Evolutionary conservation across 2,888 invertebrate species (phyloP).

Genomic region (Ornithoptera priamus): DNA sequence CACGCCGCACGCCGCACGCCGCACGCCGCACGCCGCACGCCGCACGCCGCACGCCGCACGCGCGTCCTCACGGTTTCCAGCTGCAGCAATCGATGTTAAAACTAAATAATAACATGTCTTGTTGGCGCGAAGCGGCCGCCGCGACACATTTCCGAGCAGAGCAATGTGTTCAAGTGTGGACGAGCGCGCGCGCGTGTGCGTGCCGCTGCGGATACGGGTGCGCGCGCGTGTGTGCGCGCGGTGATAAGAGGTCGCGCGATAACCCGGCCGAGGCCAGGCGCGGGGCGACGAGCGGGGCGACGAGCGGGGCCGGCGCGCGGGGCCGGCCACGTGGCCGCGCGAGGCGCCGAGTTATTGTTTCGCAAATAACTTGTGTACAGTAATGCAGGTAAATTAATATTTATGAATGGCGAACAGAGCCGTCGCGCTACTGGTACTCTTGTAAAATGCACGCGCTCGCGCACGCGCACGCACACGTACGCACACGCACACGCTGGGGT

Average conservation of each 20-base stretch:
- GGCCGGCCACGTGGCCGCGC: slow-evolving; percentile 18
- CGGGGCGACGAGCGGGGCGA: slow-evolving; percentile 16
- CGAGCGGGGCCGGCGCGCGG: slow-evolving; percentile 5
- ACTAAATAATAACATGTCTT: slow-evolving; percentile 11
- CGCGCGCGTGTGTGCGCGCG: slow-evolving; percentile 34
- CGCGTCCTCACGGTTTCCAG: neutral
- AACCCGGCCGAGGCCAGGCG: slow-evolving; percentile 39
- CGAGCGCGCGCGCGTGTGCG: slow-evolving; percentile 24
- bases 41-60: neutral
- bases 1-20: neutral
- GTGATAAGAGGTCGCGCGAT: slow-evolving; percentile 44
- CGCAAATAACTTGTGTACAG: slow-evolving; percentile 8
- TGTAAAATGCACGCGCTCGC: neutral
- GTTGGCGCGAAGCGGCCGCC: slow-evolving; percentile 44
- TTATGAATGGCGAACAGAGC: slow-evolving; percentile 1
- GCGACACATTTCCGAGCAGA: slow-evolving; percentile 48
- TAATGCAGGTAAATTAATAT: slow-evolving; percentile 15
- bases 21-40: neutral
- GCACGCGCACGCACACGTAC: neutral
- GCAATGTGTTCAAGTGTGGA: slow-evolving; percentile 7
- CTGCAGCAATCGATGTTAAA: neutral
- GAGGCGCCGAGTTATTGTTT: slow-evolving; percentile 14
- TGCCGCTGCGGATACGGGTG: slow-evolving; percentile 25
- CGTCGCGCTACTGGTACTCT: neutral
- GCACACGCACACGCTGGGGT: neutral